phyloP scores from a whole-genome alignment of 2,113 vertebrate species.

The human region DNA sequence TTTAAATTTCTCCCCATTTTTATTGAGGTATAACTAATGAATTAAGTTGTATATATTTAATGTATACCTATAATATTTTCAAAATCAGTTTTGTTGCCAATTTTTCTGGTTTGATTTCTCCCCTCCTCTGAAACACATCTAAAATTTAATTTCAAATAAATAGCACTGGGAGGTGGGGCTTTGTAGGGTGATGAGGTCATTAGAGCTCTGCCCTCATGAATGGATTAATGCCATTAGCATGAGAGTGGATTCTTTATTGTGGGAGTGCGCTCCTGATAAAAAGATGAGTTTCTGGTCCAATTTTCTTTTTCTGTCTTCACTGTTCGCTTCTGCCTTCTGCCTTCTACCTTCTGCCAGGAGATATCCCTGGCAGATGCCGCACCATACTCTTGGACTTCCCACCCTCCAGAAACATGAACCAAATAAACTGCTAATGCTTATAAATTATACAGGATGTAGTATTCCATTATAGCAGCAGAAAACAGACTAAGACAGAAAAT shows the following conservation, averaged over 20 bases:
- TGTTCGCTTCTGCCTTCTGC: not conserved
- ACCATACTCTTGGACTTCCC: not conserved
- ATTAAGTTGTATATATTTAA: not conserved
- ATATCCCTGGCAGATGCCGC: not conserved
- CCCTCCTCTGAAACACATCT: not conserved
- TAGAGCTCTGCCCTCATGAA: not conserved
- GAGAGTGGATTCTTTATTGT: too few species aligned
- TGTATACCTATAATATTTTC: not conserved
- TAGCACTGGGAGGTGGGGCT: not conserved
- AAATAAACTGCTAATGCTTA: not conserved
- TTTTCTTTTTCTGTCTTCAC: not conserved
- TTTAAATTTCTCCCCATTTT: not conserved
- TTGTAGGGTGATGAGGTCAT: not conserved
- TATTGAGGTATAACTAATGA: not conserved
- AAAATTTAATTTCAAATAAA: not conserved
- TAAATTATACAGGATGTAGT: not conserved
- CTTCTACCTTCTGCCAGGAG: not conserved
- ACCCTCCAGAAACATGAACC: not conserved
- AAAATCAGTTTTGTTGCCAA: not conserved
- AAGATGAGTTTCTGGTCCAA: not conserved
- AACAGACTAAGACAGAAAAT: not conserved
- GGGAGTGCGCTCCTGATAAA: not conserved
- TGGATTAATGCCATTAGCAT: not conserved
- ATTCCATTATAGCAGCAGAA: not conserved
- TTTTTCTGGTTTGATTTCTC: not conserved